A percentile compares a stretch with the other conserved stretches of the same genome.
Conservation (phyloP, 2,113 vertebrate genomes). For the Scartelaos histophorus region DNA sequence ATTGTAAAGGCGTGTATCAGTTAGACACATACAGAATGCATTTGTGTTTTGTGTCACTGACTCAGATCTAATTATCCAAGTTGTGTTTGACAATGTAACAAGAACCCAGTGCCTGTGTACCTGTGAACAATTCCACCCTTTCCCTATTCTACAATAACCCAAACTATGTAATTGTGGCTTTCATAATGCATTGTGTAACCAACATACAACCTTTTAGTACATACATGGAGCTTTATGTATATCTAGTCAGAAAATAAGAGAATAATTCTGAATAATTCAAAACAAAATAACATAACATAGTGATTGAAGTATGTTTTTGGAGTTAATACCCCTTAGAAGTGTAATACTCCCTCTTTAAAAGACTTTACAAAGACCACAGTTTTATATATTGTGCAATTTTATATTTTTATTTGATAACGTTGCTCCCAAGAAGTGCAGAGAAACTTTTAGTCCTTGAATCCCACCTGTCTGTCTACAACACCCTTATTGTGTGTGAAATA, state of each 20-base stretch:
- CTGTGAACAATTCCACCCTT: not conserved
- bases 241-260: too few relatives aligned
- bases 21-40: not conserved
- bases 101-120: not conserved
- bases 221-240: not conserved
- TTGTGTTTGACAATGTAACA: not conserved
- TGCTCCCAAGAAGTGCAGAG: not conserved
- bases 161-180: not conserved
- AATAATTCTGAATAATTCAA: too few relatives aligned
- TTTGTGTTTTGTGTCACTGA: constrained; percentile 3
- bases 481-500: not conserved
- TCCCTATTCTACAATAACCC: not conserved
- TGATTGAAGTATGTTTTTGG: too few relatives aligned
- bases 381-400: not conserved
- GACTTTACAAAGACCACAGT: not conserved
- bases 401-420: not conserved
- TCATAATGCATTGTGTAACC: not conserved
- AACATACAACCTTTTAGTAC: not conserved
- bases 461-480: not conserved
- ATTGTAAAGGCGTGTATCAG: not conserved
- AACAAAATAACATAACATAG: too few relatives aligned
- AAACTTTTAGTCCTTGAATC: not conserved
- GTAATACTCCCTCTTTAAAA: not conserved
- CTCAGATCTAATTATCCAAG: not conserved
- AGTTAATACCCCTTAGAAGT: too few relatives aligned